Evolutionary conservation across 2,113 vertebrate species (phyloP), one percentile per base, ranked within the genome.

Genomic region (Gallinago media): DNA sequence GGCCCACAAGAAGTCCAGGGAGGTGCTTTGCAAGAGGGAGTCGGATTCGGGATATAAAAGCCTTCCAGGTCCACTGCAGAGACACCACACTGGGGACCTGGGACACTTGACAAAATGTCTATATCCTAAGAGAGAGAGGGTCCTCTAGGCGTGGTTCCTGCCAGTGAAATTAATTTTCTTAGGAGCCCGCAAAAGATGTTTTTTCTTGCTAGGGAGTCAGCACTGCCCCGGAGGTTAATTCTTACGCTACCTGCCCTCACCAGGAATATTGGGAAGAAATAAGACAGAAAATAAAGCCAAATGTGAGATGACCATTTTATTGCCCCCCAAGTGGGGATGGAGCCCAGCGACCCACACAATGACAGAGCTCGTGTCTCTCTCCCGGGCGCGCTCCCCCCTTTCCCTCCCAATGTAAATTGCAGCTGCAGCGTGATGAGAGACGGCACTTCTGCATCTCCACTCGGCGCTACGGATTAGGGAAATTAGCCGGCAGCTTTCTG

Each of bases 301-400:
- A 63, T 5, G 27, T 12, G 16, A 73, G 31, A 36, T 47, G 42
- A 12, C 2, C 1, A 34, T 46, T 59, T 15, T 65, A 63, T 32
- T 81, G 46, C 55, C 67, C 40, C 12, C 50, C 23, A 74, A 58
- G 36, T 2, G 73, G 47, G 47, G 38, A 23, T 1, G 8, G n/a
- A 42, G 59, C 42, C 29, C 59, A 62, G 46, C 2, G 5, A 84
- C 19, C 42, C 36, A 55, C 1, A 1, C 29, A 61, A 83, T 4
- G 2, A 62, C 81, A 38, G 46, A 73, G 66, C 27, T 31, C 4
- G 0, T 4, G 9, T 40, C 44, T 91, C 36, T 49, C 34, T 73
- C n/a, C 5, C 0, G 0, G 34, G 38, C 1, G 0, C 0, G 0
- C 55, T 61, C 52, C n/a, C 38, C 9, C 7, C 44, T 15, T 50